phyloP scores from a whole-genome alignment of 2,113 vertebrate species.

The Protobothrops mucrosquamatus region DNA sequence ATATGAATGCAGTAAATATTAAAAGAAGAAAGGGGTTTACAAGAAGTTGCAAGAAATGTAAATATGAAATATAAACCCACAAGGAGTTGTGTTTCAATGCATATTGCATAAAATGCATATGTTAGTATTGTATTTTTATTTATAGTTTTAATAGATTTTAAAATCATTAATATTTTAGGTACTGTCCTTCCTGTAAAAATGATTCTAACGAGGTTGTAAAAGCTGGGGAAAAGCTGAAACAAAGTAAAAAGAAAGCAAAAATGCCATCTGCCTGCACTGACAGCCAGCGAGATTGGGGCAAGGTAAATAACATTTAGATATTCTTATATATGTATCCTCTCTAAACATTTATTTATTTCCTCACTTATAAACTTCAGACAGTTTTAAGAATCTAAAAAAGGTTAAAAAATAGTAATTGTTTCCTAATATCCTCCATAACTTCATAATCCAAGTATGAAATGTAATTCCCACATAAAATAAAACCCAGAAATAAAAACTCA shows the following conservation, averaged over 20 bases:
- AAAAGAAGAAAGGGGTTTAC: neutral
- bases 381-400: neutral
- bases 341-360: neutral
- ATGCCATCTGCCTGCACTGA: conserved; percentile 97
- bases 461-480: neutral
- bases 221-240: conserved; percentile 95
- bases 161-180: conserved; percentile 76
- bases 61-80: neutral
- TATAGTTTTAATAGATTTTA: conserved; percentile 45
- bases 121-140: neutral
- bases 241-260: conserved; percentile 99
- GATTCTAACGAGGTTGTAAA: conserved; percentile 97
- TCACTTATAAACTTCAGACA: neutral
- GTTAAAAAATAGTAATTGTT: neutral
- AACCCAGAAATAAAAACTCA: neutral
- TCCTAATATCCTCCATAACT: neutral
- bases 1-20: neutral
- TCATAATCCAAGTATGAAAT: neutral
- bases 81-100: neutral
- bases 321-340: conserved; percentile 37
- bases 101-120: neutral
- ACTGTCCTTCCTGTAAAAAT: conserved; percentile 99
- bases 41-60: neutral
- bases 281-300: conserved; percentile 98
- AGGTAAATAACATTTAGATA: conserved; percentile 75